Evolutionary conservation across 1,140 invertebrate species (phyloP).

Genomic region (Drosophila trapezifrons): DNA sequence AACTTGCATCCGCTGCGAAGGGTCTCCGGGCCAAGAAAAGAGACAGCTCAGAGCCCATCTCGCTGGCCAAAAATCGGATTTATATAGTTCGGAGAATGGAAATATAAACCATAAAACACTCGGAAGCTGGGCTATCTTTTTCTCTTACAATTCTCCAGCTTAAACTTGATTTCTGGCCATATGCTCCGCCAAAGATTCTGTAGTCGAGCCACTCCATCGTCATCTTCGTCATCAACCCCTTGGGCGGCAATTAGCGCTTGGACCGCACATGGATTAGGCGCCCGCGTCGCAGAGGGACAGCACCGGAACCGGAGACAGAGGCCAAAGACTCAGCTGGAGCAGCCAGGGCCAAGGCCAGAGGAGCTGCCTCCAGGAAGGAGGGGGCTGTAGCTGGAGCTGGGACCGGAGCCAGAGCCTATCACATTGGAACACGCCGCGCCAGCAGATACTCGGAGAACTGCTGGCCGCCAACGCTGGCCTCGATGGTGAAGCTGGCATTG

Average conservation of each 20-base stretch:
- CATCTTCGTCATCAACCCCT: background rate
- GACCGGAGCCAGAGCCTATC: conserved; percentile 66
- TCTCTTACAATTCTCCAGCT: too few relatives aligned
- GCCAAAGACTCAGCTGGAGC: conserved; percentile 6
- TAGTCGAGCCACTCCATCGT: background rate
- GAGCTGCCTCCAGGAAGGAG: conserved; percentile 20
- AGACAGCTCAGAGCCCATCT: conserved; percentile 30
- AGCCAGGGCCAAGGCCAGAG: conserved; percentile 10
- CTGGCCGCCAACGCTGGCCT: conserved; percentile 94
- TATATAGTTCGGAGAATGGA: background rate
- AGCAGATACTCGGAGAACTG: conserved; percentile 97
- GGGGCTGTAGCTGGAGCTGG: conserved; percentile 19
- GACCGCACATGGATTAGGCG: conserved; percentile 42
- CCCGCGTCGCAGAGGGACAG: conserved; percentile 26
- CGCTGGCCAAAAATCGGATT: background rate
- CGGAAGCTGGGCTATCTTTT: too few relatives aligned
- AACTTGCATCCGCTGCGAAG: conserved; percentile 35
- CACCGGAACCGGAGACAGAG: conserved; percentile 35
- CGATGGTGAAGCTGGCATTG: conserved; percentile 92
- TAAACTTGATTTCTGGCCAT: background rate
- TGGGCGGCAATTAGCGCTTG: conserved; percentile 32
- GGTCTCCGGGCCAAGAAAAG: conserved; percentile 17
- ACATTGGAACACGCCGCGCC: conserved; percentile 87
- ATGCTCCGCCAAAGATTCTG: background rate
- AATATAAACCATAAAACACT: background rate